Percentiles rank a stretch among this genome's conserved stretches.
Evolutionary conservation across 2,888 invertebrate species (phyloP).

Genomic region (Epirrhoe tristata): DNA sequence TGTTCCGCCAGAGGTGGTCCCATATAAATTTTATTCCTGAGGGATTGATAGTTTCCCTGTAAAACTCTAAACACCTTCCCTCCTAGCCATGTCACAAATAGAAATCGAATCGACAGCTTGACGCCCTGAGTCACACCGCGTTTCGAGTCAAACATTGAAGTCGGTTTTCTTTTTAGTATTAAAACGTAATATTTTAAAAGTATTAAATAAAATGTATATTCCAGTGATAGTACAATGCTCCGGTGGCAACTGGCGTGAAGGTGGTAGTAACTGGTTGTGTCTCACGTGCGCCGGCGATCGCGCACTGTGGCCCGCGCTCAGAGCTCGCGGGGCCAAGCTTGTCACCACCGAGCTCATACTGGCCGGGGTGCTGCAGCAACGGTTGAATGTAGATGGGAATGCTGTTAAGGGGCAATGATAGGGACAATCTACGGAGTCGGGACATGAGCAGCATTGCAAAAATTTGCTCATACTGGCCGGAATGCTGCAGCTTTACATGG

Average conservation of each 20-base stretch:
- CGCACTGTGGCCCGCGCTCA: slow-evolving; percentile 60
- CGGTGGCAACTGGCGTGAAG: slow-evolving; percentile 71
- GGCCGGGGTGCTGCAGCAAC: slow-evolving; percentile 68
- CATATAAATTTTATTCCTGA: too few relatives aligned
- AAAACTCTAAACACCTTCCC: too few relatives aligned
- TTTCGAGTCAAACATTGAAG: too few relatives aligned
- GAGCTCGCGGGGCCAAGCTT: slow-evolving; percentile 60
- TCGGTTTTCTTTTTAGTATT: too few relatives aligned
- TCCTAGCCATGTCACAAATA: too few relatives aligned
- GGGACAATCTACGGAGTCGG: neutral
- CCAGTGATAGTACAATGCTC: slow-evolving; percentile 78
- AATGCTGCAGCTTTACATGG: neutral
- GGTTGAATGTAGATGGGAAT: slow-evolving; percentile 54
- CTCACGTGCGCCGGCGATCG: slow-evolving; percentile 60
- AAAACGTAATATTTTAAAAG: too few relatives aligned
- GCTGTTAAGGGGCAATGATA: slow-evolving; percentile 33
- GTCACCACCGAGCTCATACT: slow-evolving; percentile 71
- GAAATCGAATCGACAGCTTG: too few relatives aligned
- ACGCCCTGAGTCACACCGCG: too few relatives aligned
- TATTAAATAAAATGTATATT: too few relatives aligned
- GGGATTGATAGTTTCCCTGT: too few relatives aligned
- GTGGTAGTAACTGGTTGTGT: slow-evolving; percentile 63
- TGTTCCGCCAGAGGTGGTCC: too few relatives aligned
- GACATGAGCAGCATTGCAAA: too few relatives aligned
- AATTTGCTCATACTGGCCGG: neutral